These are phyloP conservation scores for Catocala fraxini DNA, from an alignment of 2,888 invertebrate genomes.

Conservation along the genomic window DNA sequence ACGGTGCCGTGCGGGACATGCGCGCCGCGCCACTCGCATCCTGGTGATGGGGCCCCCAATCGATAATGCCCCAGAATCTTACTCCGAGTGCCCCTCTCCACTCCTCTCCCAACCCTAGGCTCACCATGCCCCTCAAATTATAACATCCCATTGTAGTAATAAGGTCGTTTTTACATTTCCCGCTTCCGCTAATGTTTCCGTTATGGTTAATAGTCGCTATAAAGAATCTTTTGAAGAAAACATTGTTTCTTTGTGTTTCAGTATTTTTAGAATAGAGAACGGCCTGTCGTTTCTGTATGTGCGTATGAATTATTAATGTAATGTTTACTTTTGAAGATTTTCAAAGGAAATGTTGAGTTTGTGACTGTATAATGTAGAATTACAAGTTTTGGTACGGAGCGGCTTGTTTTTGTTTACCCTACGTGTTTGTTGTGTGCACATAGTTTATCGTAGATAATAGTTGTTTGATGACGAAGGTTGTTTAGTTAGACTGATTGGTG, in stretches of 20 bases:
- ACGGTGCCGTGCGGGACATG: slow-evolving; percentile 61
- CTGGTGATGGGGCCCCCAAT: slow-evolving; percentile 81
- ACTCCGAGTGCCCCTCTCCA: slow-evolving; percentile 69
- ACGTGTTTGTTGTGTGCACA: slow-evolving; percentile 9
- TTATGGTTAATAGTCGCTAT: slow-evolving; percentile 77
- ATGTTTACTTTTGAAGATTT: slow-evolving; percentile 42
- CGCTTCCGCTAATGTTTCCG: slow-evolving; percentile 71
- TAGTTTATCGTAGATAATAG: slow-evolving; percentile 4
- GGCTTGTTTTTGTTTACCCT: slow-evolving; percentile 36
- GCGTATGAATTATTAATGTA: slow-evolving; percentile 45
- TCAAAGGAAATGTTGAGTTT: slow-evolving; percentile 36
- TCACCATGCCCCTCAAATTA: slow-evolving; percentile 78
- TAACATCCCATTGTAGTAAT: slow-evolving; percentile 81
- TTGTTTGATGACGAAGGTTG: slow-evolving; percentile 22
- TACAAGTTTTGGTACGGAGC: slow-evolving; percentile 40
- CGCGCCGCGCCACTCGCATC: slow-evolving; percentile 71
- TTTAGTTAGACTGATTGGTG: slow-evolving; percentile 56
- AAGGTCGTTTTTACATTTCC: slow-evolving; percentile 80
- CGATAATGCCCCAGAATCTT: slow-evolving; percentile 83
- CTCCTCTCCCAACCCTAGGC: slow-evolving; percentile 73
- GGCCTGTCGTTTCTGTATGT: slow-evolving; percentile 40
- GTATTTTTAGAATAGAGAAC: slow-evolving; percentile 55
- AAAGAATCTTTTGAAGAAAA: slow-evolving; percentile 72
- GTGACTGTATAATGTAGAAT: slow-evolving; percentile 36
- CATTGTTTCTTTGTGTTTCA: slow-evolving; percentile 68